Conservation (phyloP, 2,888 invertebrate genomes). For the Eupithecia insigniata region DNA sequence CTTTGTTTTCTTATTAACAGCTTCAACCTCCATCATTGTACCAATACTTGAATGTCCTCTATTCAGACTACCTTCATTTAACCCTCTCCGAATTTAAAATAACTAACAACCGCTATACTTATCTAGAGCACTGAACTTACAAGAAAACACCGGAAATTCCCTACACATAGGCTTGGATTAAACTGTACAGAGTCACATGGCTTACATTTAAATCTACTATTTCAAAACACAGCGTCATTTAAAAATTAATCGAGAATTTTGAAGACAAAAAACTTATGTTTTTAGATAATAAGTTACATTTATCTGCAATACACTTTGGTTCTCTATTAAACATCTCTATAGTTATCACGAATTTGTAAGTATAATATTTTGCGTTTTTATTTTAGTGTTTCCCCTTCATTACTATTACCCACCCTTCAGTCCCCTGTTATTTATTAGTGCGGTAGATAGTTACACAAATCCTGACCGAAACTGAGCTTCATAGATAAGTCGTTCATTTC, state of each 20-base stretch:
- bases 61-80: slow-evolving; percentile 63
- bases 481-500: slow-evolving; percentile 70
- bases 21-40: slow-evolving; percentile 75
- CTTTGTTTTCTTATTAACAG: slow-evolving; percentile 57
- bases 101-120: slow-evolving; percentile 59
- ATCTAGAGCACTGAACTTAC: slow-evolving; percentile 46
- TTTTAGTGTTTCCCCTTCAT: slow-evolving; percentile 49
- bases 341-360: slow-evolving; percentile 37
- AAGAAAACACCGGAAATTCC: slow-evolving; percentile 39
- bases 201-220: slow-evolving; percentile 55
- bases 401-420: slow-evolving; percentile 50
- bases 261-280: slow-evolving; percentile 14
- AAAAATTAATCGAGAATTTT: slow-evolving; percentile 7
- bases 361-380: slow-evolving; percentile 52
- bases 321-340: slow-evolving; percentile 43
- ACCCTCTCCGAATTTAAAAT: slow-evolving; percentile 64
- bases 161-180: slow-evolving; percentile 48
- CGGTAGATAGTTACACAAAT: slow-evolving; percentile 71
- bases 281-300: slow-evolving; percentile 38
- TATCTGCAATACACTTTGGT: slow-evolving; percentile 35
- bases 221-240: slow-evolving; percentile 42
- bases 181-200: slow-evolving; percentile 57
- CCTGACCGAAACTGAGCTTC: slow-evolving; percentile 82
- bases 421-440: slow-evolving; percentile 53
- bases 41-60: slow-evolving; percentile 68